Percentiles rank a stretch among this genome's conserved stretches.
Conservation (phyloP, 92 coral and sea anemone genomes). For the Chrysogorgia sp. region DNA sequence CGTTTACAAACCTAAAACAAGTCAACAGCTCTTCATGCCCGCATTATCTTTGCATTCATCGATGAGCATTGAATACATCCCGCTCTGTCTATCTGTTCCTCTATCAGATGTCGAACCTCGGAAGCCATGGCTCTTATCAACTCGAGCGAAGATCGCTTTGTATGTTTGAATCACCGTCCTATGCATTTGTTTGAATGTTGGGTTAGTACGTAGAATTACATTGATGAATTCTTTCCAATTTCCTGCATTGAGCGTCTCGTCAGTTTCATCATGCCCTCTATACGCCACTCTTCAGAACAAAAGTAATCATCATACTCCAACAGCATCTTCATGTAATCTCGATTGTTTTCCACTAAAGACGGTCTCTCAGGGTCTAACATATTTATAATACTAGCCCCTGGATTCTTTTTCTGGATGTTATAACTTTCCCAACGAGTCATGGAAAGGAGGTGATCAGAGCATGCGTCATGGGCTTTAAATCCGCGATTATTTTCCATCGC, state of each 20-base stretch:
- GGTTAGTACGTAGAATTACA: constrained; percentile 19
- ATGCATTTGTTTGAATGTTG: constrained; percentile 30
- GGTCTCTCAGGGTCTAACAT: constrained; percentile 29
- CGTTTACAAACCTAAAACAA: too few species aligned
- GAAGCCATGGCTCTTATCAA: constrained; percentile 11
- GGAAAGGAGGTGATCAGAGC: too few species aligned
- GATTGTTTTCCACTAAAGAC: constrained; percentile 28
- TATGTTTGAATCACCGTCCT: constrained; percentile 1
- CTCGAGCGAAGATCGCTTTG: constrained; percentile 23
- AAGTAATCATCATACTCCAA: constrained; percentile 25
- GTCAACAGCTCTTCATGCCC: constrained; percentile 32
- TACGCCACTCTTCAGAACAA: constrained; percentile 40
- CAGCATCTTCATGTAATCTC: constrained; percentile 30
- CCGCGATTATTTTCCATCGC: too few species aligned
- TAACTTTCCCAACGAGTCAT: too few species aligned
- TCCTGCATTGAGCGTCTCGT: constrained; percentile 23
- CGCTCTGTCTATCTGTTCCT: constrained; percentile 7
- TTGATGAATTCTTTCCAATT: constrained; percentile 27
- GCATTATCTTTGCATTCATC: constrained; percentile 42
- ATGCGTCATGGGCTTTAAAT: too few species aligned
- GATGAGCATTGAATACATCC: too few species aligned
- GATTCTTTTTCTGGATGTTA: too few species aligned
- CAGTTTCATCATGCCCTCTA: constrained; percentile 30
- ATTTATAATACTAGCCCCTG: constrained; percentile 10
- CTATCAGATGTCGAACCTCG: constrained; percentile 19